Evolutionary conservation across 23 tunicate species (phyloP).

Genomic region (Halocynthia aurantium): DNA sequence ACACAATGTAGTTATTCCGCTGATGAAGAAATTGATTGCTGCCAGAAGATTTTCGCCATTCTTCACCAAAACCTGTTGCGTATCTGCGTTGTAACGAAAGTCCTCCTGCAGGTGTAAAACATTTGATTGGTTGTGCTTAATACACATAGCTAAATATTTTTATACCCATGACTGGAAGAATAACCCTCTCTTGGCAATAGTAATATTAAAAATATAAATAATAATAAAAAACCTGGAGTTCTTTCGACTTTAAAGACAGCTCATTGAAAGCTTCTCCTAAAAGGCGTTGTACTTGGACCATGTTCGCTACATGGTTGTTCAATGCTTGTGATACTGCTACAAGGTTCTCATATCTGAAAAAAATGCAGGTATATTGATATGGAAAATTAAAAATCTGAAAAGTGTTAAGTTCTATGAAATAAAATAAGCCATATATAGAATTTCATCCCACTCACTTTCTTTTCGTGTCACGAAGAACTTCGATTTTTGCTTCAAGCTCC

Average conservation of each 20-base stretch:
- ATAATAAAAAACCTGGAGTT: slow-evolving; percentile 43
- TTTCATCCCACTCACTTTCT: slow-evolving; percentile 31
- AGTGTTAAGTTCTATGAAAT: too few relatives aligned
- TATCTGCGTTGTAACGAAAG: slow-evolving; percentile 75
- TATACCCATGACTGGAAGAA: too few relatives aligned
- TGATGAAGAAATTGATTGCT: slow-evolving; percentile 67
- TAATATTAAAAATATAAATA: not conserved
- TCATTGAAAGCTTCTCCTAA: slow-evolving; percentile 71
- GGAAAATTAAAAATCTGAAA: too few relatives aligned
- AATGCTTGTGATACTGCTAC: slow-evolving; percentile 41
- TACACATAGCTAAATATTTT: too few relatives aligned
- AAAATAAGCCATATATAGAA: too few relatives aligned
- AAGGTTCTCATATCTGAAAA: slow-evolving; percentile 62
- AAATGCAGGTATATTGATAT: not conserved
- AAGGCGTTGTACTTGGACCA: slow-evolving; percentile 83
- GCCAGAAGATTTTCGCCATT: slow-evolving; percentile 75
- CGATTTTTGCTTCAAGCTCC: slow-evolving; percentile 86
- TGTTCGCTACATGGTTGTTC: slow-evolving; percentile 58
- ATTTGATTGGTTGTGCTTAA: not conserved
- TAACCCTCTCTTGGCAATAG: too few relatives aligned
- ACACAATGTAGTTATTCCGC: slow-evolving; percentile 67
- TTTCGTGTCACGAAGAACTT: slow-evolving; percentile 83
- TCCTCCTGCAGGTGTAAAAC: slow-evolving; percentile 50
- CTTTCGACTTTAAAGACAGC: slow-evolving; percentile 74
- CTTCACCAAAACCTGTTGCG: slow-evolving; percentile 72